A percentile compares a stretch with the other conserved stretches of the same genome.
These are phyloP conservation scores for Ptiloglossa arizonensis DNA, from an alignment of 1,140 invertebrate species.

Conservation along the genomic window DNA sequence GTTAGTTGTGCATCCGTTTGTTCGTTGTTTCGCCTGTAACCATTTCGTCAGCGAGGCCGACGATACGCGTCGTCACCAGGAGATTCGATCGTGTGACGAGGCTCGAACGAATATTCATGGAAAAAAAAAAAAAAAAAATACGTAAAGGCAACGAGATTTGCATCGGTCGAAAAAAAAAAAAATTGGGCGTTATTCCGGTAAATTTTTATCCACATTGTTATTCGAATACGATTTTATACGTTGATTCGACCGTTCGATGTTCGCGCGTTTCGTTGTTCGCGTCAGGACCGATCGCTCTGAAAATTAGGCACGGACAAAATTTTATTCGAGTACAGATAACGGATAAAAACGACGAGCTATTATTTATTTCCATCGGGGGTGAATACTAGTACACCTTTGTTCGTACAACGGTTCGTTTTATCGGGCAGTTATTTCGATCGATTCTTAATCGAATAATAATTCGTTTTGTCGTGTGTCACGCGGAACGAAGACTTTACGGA, in stretches of 20 bases:
- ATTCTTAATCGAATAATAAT: too few species aligned
- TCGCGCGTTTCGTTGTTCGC: not conserved
- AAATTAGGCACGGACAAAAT: not conserved
- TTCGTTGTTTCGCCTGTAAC: conserved; percentile 68
- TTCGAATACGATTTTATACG: not conserved
- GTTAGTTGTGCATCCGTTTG: conserved; percentile 76
- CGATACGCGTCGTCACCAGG: not conserved
- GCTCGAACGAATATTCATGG: conserved; percentile 5
- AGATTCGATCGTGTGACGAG: not conserved
- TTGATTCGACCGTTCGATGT: not conserved
- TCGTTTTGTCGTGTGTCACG: too few species aligned
- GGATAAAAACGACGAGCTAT: not conserved
- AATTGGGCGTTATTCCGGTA: not conserved
- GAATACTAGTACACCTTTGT: too few species aligned
- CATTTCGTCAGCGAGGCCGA: conserved; percentile 46
- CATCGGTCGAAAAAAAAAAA: conserved; percentile 3
- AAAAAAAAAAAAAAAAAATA: not conserved
- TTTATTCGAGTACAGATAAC: not conserved
- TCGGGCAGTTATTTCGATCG: too few species aligned
- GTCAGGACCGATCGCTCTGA: not conserved
- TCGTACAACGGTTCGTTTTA: too few species aligned
- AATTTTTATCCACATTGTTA: conserved; percentile 4
- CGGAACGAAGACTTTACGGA: too few species aligned
- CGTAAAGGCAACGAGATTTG: not conserved
- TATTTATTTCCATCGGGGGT: too few species aligned